Evolutionary conservation across 2,797 vertebrate species (phyloP), one percentile per base, ranked within the genome.

Genomic region (Sebastes oblongus): DNA sequence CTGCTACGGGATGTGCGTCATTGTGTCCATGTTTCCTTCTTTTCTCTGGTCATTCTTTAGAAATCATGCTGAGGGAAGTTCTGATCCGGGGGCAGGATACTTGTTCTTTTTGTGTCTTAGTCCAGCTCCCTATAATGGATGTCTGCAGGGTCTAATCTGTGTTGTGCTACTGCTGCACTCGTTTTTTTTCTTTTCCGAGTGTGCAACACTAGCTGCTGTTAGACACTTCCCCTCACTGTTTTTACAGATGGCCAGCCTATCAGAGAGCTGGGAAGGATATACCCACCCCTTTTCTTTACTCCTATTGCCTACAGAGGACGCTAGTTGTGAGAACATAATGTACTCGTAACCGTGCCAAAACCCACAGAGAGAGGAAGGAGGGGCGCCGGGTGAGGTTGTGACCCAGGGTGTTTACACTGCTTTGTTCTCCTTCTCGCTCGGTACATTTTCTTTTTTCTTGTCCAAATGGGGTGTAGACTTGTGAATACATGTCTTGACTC

Each of bases 281-380:
- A 80, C 85, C 91, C 92, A 86, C 94, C 94, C 90, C 84, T 70
- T 86, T 81, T 80, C 86, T 82, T 81, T 62, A 66, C 70, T 77
- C 67, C 52, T 61, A 79, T 90, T 92, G 88, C 94, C 83, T 92
- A 61, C 68, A 81, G 86, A 88, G 88, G 87, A 71, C 77, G 89
- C 89, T 94, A 61, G 13, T 90, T 81, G 86, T 60, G 82, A 90
- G 96, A 92, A 96, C 95, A 96, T 82, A 74, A 85, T 95, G 95
- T 96, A 89, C 94, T 93, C 82, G 80, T 71, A 87, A 85, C 86
- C 88, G 80, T 94, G 89, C 88, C 91, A 94, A 95, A 93, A 92
- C 79, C 81, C 87, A 88, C 78, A 77, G 42, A 72, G 72, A 80
- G 86, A 77, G 80, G 77, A 82, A 78, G 85, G 88, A 74, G 83